Evolutionary conservation across 2,797 vertebrate genomes (phyloP), one percentile per base, ranked within the genome.

Genomic region (Rhadinocentrus ornatus): DNA sequence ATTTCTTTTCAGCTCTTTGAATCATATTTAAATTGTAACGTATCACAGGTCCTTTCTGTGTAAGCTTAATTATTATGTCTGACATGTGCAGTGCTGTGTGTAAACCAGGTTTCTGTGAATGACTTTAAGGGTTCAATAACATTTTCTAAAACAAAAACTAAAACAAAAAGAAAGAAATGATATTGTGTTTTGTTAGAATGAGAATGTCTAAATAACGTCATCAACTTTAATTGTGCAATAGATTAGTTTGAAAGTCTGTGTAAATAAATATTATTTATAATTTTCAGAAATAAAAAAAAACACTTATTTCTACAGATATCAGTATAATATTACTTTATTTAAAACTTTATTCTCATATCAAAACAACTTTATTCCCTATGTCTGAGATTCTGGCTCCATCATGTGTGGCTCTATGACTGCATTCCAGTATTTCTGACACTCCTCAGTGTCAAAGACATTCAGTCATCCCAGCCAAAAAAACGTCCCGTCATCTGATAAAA

Each of bases 401-500:
- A 20, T 2, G 0, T 52, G 24, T 53, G 22, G 5, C 34, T 54
- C 41, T 55, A 13, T 39, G 69, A 77, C 27, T 69, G 18, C 3
- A 0, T 12, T 26, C 29, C 26, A 27, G 61, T 66, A 24, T 34
- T 62, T 70, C 63, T 61, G 22, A 39, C 31, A 29, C 46, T 48
- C 62, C 37, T 72, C 73, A 52, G 53, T 54, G 53, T 61, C 56
- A 59, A n/a, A 68, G 27, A 55, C 13, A 34, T 75, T 92, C 84
- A 92, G 55, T 88, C 79, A 32, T 88, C 85, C 89, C 89, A 91
- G 60, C 85, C 89, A 67, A 90, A 89, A 12, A 85, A 81, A 0
- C 76, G 82, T 1, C 80, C 84, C 83, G 93, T 95, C 94, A 95
- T 95, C 90, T 95, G 94, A 84, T 95, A 95, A 91, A 95, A 95